Evolutionary conservation across 2,113 vertebrate species (phyloP).

Genomic region (Ramphastos sulfuratus): DNA sequence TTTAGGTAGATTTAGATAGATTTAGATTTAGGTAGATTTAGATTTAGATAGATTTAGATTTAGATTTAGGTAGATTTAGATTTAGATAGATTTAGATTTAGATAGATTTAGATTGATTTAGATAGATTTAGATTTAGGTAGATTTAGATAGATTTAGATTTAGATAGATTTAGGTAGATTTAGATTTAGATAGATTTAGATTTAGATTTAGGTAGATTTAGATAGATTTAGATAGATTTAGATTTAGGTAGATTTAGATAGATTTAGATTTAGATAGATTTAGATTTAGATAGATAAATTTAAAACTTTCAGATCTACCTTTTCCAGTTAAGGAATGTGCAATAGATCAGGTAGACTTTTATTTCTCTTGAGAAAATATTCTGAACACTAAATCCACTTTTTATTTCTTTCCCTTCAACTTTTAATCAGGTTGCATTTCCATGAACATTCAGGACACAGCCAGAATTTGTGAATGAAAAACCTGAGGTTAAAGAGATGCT

Average conservation of each 20-base stretch:
- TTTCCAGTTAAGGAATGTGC: not conserved
- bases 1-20: no score
- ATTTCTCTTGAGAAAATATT: not conserved
- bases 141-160: no score
- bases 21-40: not conserved
- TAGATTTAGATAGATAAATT: not conserved
- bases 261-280: not conserved
- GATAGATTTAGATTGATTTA: not conserved
- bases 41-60: not conserved
- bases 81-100: not conserved
- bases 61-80: not conserved
- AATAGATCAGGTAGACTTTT: not conserved
- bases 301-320: not conserved
- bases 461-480: not conserved
- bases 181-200: no score
- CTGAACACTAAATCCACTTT: fast-evolving
- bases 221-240: no score
- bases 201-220: no score
- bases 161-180: not conserved
- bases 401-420: not conserved
- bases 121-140: no score
- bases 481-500: not conserved
- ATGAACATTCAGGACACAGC: not conserved
- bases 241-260: no score
- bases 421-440: not conserved